These are phyloP conservation scores for Nesidiocoris tenuis DNA, from an alignment of 2,888 invertebrate species.

Conservation along the genomic window DNA sequence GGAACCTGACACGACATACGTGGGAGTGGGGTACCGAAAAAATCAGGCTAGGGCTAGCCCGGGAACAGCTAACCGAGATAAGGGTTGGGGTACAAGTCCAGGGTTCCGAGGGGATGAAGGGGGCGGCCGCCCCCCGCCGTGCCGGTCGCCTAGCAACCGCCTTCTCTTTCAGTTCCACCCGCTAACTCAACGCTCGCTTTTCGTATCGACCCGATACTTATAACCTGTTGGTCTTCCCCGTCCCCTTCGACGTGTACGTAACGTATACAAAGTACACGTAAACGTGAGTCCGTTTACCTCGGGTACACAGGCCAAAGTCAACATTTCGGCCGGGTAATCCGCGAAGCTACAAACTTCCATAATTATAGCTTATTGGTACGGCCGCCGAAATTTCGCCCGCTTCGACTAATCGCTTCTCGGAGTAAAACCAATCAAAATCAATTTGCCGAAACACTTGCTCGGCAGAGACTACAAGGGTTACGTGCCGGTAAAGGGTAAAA, in stretches of 20 bases:
- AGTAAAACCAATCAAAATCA: too few species aligned
- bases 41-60: background rate
- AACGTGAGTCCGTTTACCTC: background rate
- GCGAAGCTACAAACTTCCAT: background rate
- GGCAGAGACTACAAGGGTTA: too few species aligned
- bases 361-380: too few species aligned
- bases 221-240: conserved; percentile 18
- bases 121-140: background rate
- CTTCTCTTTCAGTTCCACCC: background rate
- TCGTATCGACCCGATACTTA: background rate
- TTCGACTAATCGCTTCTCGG: too few species aligned
- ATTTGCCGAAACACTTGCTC: too few species aligned
- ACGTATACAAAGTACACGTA: background rate
- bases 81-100: background rate
- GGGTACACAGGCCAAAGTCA: background rate
- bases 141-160: background rate
- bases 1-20: too few species aligned
- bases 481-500: too few species aligned
- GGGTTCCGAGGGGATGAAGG: background rate
- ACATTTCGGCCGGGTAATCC: background rate
- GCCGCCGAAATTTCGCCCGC: too few species aligned
- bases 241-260: background rate
- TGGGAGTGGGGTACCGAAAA: background rate
- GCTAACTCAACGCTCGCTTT: background rate
- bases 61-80: background rate